Evolutionary conservation across 2,113 vertebrate genomes (phyloP).

Genomic region (Sterrhoptilus dennistouni): DNA sequence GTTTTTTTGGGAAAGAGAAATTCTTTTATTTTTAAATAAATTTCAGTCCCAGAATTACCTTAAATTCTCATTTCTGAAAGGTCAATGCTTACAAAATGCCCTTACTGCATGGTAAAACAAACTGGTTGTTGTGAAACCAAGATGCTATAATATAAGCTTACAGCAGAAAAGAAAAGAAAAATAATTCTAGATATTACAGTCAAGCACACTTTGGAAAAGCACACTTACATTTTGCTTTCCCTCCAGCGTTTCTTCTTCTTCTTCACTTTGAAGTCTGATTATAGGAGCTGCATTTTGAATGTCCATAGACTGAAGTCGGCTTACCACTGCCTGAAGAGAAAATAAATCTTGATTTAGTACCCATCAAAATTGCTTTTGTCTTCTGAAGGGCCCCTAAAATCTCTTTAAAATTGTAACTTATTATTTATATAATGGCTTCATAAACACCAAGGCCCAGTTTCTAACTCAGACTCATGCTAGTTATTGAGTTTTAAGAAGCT

Average conservation of each 20-base stretch:
- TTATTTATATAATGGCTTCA: background rate
- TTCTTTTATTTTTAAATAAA: background rate
- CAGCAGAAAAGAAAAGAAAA: background rate
- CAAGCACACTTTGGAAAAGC: background rate
- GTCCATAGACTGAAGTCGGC: slow-evolving; percentile 83
- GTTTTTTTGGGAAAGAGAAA: background rate
- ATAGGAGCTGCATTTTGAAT: slow-evolving; percentile 77
- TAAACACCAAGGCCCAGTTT: background rate
- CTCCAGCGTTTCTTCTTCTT: slow-evolving; percentile 73
- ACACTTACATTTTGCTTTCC: slow-evolving; percentile 75
- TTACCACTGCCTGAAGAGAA: slow-evolving; percentile 78
- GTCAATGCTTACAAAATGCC: background rate
- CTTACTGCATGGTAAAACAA: background rate
- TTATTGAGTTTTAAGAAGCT: background rate
- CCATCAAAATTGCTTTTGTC: background rate
- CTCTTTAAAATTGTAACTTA: background rate
- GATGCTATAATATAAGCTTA: background rate
- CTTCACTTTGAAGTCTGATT: slow-evolving; percentile 73
- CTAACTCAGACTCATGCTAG: background rate
- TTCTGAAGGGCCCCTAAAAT: background rate
- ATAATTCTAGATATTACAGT: background rate
- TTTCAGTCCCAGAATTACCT: background rate
- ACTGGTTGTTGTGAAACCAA: background rate
- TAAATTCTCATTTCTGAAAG: background rate
- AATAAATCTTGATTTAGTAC: background rate